Conservation (phyloP, 1,140 invertebrate genomes). For the Ctenoplectra terminalis region DNA sequence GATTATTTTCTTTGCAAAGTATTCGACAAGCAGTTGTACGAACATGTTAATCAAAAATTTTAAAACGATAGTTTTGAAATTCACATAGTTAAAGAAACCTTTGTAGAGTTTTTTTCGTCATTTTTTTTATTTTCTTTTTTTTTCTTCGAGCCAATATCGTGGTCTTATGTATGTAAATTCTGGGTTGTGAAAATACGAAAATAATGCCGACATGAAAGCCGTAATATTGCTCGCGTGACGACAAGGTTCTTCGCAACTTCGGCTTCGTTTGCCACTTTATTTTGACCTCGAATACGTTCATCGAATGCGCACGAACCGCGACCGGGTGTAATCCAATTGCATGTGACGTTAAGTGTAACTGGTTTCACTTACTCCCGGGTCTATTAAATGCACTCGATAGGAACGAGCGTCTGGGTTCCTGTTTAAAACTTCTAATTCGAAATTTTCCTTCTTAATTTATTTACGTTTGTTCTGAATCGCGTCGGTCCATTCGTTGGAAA, state of each 20-base stretch:
- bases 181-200: slow-evolving; percentile 44
- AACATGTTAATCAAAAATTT: too few species aligned
- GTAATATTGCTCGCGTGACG: slow-evolving; percentile 54
- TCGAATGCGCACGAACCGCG: neutral
- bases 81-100: too few species aligned
- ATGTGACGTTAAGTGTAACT: slow-evolving; percentile 19
- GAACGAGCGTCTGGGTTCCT: neutral
- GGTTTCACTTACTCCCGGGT: slow-evolving; percentile 10
- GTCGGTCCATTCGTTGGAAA: too few species aligned
- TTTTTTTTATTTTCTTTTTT: too few species aligned
- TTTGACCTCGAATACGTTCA: slow-evolving; percentile 44
- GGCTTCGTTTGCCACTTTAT: slow-evolving; percentile 44
- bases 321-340: slow-evolving; percentile 19
- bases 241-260: slow-evolving; percentile 50
- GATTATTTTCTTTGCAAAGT: too few species aligned
- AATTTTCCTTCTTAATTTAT: too few species aligned
- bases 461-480: too few species aligned
- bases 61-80: too few species aligned
- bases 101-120: too few species aligned
- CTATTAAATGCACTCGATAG: neutral
- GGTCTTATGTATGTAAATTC: slow-evolving; percentile 48
- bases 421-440: too few species aligned
- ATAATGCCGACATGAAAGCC: slow-evolving; percentile 36
- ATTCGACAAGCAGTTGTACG: too few species aligned
- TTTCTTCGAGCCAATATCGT: slow-evolving; percentile 2